Conservation (phyloP, 2,797 vertebrate species). For the Podarcis siculus region DNA sequence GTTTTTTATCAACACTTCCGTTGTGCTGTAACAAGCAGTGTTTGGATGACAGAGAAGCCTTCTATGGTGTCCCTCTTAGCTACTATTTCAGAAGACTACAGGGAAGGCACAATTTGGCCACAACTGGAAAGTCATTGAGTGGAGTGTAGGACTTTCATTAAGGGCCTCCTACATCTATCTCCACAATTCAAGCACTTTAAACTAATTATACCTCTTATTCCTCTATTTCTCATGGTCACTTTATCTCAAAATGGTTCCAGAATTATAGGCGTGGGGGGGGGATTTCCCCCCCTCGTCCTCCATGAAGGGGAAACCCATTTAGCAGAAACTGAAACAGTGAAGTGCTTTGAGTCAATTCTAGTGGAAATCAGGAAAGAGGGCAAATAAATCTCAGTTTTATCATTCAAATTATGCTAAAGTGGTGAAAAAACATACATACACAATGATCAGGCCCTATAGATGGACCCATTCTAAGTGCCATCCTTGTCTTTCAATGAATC, state of each 20-base stretch:
- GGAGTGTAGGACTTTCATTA: neutral
- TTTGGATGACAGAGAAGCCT: neutral
- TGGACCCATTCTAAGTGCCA: neutral
- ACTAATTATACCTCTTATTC: slow-evolving; percentile 31
- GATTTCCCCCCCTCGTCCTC: neutral
- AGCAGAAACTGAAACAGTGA: neutral
- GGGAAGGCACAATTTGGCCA: neutral
- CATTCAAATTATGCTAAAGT: neutral
- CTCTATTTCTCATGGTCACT: neutral
- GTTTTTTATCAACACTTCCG: neutral
- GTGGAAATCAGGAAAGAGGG: neutral
- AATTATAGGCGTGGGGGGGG: neutral
- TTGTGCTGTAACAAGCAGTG: neutral
- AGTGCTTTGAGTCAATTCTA: neutral
- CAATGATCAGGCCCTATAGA: neutral
- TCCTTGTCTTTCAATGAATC: slow-evolving; percentile 22
- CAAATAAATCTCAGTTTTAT: slow-evolving; percentile 1
- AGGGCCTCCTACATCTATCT: neutral
- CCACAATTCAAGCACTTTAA: neutral
- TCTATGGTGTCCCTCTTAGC: neutral
- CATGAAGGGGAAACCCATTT: neutral
- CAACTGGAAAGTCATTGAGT: neutral
- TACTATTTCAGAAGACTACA: neutral
- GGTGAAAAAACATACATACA: neutral
- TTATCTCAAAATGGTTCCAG: neutral